phyloP scores from a whole-genome alignment of 2,113 vertebrate genomes.

The Tympanuchus pallidicinctus region DNA sequence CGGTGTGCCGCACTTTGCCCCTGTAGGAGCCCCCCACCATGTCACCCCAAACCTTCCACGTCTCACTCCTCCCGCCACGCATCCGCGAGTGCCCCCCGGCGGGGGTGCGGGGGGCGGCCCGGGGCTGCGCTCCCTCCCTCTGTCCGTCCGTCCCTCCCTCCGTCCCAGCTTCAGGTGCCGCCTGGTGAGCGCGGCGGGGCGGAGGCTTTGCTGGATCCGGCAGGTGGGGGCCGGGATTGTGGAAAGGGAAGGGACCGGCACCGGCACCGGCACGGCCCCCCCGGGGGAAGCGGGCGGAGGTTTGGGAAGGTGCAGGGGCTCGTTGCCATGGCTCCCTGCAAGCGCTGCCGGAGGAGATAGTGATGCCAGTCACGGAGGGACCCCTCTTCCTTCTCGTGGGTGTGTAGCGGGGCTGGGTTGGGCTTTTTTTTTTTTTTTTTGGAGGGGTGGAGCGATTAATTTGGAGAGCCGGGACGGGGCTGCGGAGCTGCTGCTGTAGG shows the following conservation, averaged over 20 bases:
- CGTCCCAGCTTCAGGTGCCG: conserved; percentile 15
- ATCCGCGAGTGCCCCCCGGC: neutral
- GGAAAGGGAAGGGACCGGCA: no score
- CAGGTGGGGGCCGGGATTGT: neutral
- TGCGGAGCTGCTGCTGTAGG: neutral
- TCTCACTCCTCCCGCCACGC: neutral
- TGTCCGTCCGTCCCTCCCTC: no score
- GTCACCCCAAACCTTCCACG: neutral
- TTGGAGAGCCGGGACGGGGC: conserved; percentile 50
- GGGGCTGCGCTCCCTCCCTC: no score
- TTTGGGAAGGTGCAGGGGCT: conserved; percentile 21
- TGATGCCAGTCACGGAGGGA: conserved; percentile 76
- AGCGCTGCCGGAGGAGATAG: conserved; percentile 65
- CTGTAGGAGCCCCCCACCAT: no score
- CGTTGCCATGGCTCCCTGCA: conserved; percentile 78
- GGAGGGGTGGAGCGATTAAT: conserved; percentile 59
- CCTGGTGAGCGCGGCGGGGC: neutral
- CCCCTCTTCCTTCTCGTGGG: conserved; percentile 50
- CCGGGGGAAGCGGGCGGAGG: neutral
- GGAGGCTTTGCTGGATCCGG: neutral
- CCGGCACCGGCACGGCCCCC: neutral
- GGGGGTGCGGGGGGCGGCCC: no score
- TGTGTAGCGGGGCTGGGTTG: conserved; percentile 8
- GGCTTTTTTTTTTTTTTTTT: neutral
- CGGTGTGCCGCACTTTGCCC: no score